Percentiles rank a stretch among this genome's conserved stretches.
These are phyloP conservation scores for Charadrius vociferus DNA, from an alignment of 2,113 vertebrate genomes.

Conservation along the genomic window DNA sequence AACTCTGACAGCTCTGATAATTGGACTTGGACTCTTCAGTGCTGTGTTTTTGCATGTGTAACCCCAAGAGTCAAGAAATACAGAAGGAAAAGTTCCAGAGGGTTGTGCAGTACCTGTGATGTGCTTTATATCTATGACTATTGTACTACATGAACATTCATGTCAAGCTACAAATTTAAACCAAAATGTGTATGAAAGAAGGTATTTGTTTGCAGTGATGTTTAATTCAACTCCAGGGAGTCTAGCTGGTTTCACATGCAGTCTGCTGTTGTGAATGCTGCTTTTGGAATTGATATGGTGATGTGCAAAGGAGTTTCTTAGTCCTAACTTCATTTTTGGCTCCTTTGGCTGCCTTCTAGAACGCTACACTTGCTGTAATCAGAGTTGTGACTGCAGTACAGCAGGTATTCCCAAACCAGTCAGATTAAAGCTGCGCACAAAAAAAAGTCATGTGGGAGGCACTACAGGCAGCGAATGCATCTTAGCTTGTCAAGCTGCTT, in stretches of 20 bases:
- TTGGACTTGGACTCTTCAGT: neutral
- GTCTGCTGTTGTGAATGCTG: neutral
- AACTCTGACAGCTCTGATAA: neutral
- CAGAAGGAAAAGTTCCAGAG: neutral
- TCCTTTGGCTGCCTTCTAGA: neutral
- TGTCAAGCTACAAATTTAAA: neutral
- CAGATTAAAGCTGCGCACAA: neutral
- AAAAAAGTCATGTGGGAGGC: neutral
- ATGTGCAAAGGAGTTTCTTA: neutral
- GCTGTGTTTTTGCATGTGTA: neutral
- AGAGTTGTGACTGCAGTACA: neutral
- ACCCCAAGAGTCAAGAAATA: neutral
- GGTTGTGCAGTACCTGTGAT: neutral
- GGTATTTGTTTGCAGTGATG: neutral
- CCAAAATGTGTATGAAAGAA: neutral
- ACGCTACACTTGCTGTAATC: accelerated
- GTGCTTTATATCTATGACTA: neutral
- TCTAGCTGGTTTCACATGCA: neutral
- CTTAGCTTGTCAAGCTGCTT: neutral
- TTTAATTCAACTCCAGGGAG: neutral
- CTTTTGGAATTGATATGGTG: neutral
- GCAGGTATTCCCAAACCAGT: neutral
- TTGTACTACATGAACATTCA: neutral
- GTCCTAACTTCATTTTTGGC: neutral
- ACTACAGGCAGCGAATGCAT: neutral